Base-by-base conservation (phyloP, 2,113 vertebrate species). In the Anthoscopus minutus region DNA sequence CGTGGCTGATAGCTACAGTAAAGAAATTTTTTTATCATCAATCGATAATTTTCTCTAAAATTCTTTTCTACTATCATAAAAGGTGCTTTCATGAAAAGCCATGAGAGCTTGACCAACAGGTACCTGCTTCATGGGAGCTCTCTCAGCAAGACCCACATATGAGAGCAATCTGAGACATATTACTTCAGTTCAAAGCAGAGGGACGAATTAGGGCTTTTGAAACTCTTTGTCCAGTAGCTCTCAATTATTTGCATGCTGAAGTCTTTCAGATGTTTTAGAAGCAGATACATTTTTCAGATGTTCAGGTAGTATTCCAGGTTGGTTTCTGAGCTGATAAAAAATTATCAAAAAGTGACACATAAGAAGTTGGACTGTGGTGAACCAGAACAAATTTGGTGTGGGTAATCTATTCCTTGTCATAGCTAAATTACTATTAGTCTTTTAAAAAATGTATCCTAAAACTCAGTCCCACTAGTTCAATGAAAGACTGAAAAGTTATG, bases 401-500 rank as follows among this genome's bases (percentile, higher is more conserved):
- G 72, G 88, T 89, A 70, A 96, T 95, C 88, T 57, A 67, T 73
- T 94, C 67, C 96, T 93, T 81, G 82, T 81, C 73, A 77, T 40
- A 94, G 73, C 37, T 76, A 77, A 96, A 86, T 86, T 95, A 93
- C 88, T 95, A 77, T 77, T 89, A 94, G 78, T 95, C 92, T 97
- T 69, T 33, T 0, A 88, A 91, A 91, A 92, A 86, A 79, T 45
- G 30, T 89, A 72, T 93, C 91, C 58, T 80, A 94, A 89, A 89
- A 87, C 85, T 90, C 91, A 96, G 73, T 95, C 66, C 40, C 91
- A 73, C 94, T 97, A 90, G 64, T 94, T 97, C 95, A 97, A 96
- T 91, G 95, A 96, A 97, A 96, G 86, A 85, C 77, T 94, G 79
- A 93, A 96, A 97, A 97, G 88, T 94, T 93, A 70, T 74, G 53